Conservation (phyloP, 2,797 vertebrate genomes). For the Anableps anableps region DNA sequence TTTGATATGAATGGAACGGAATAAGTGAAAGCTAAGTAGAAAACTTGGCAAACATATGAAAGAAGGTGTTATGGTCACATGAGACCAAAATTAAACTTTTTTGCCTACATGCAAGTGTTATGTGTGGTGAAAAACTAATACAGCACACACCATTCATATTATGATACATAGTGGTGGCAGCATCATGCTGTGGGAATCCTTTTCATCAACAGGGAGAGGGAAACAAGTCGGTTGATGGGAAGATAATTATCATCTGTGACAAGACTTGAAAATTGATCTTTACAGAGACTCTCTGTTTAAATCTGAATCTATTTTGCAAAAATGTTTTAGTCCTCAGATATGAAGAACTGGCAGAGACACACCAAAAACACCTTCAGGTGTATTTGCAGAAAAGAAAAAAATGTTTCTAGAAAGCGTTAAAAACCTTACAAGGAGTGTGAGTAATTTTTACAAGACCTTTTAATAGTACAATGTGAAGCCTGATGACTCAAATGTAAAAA, state of each 20-base stretch:
- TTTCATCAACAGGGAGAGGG: background rate
- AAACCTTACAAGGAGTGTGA: background rate
- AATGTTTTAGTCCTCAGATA: background rate
- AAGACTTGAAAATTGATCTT: background rate
- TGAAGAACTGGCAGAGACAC: background rate
- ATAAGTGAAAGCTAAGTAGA: background rate
- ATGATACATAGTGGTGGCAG: background rate
- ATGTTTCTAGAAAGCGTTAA: background rate
- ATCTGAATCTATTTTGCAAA: background rate
- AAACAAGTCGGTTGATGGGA: background rate
- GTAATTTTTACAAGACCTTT: background rate
- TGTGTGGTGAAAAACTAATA: background rate
- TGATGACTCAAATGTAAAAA: conserved; percentile 45
- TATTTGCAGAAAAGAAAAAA: background rate
- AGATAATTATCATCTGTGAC: background rate
- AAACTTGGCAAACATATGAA: background rate
- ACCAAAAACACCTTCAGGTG: background rate
- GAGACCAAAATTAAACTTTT: background rate
- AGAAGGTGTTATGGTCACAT: background rate
- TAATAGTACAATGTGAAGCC: background rate
- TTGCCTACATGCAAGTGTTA: background rate
- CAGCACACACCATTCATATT: background rate
- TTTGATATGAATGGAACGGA: background rate
- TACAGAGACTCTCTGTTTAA: background rate
- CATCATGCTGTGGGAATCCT: background rate